A percentile compares a stretch with the other conserved stretches of the same genome.
Conservation (phyloP, 2,888 invertebrate genomes). For the Drosophila macrospina region DNA sequence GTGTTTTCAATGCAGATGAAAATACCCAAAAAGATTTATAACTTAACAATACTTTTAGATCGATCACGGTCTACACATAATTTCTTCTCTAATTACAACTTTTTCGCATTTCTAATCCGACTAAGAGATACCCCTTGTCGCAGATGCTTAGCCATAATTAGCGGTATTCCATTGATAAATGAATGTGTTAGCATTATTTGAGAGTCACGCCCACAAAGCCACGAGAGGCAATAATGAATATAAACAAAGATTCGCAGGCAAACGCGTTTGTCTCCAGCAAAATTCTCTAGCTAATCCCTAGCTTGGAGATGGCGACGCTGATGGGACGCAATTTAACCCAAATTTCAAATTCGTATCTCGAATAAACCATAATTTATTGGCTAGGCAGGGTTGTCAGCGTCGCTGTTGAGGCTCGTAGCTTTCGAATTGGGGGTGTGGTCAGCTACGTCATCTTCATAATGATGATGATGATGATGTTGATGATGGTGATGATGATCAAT, state of each 20-base stretch:
- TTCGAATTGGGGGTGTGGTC: slow-evolving; percentile 52
- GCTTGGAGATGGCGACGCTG: neutral
- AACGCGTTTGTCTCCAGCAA: slow-evolving; percentile 2
- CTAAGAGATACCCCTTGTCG: slow-evolving; percentile 13
- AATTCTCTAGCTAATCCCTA: slow-evolving; percentile 39
- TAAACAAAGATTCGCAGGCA: neutral
- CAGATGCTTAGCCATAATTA: slow-evolving; percentile 17
- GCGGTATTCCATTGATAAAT: slow-evolving; percentile 12
- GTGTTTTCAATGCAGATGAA: too few relatives aligned
- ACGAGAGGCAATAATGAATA: neutral
- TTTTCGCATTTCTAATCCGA: neutral
- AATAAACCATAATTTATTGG: slow-evolving; percentile 63
- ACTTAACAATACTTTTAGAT: neutral
- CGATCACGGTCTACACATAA: neutral
- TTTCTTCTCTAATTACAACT: neutral
- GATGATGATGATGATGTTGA: neutral
- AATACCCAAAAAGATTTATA: too few relatives aligned
- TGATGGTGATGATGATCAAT: neutral
- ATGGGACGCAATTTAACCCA: slow-evolving; percentile 43
- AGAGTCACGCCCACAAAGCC: slow-evolving; percentile 13
- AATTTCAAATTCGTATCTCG: slow-evolving; percentile 33
- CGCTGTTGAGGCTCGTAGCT: slow-evolving; percentile 17
- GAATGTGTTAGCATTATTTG: neutral
- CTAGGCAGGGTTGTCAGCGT: slow-evolving; percentile 34
- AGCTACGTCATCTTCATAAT: slow-evolving; percentile 55